Percentiles rank a stretch among this genome's conserved stretches.
These are phyloP conservation scores for Dromius quadrimaculatus DNA, from an alignment of 2,888 invertebrate genomes.

Conservation along the genomic window DNA sequence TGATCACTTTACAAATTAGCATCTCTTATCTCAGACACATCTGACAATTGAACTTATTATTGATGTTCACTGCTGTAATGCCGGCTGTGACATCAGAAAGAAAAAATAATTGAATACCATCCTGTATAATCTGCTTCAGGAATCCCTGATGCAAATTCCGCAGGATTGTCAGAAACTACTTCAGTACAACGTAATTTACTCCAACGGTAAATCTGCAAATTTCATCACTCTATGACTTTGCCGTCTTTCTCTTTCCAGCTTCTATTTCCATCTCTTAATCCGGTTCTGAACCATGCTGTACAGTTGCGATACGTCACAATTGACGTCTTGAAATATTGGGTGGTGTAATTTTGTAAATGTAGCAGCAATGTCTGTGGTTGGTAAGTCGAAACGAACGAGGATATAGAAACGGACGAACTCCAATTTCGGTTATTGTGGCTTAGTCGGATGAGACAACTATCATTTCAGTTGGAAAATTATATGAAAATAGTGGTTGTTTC, in stretches of 20 bases:
- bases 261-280: background rate
- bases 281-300: background rate
- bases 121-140: too few relatives aligned
- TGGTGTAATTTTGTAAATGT: slow-evolving; percentile 39
- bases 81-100: background rate
- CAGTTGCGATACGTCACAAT: slow-evolving; percentile 29
- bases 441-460: too few relatives aligned
- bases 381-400: slow-evolving; percentile 13
- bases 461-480: too few relatives aligned
- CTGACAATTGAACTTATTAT: too few relatives aligned
- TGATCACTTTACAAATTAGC: too few relatives aligned
- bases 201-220: slow-evolving; percentile 44
- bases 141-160: slow-evolving; percentile 24
- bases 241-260: background rate
- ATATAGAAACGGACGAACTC: too few relatives aligned
- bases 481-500: too few relatives aligned
- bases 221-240: slow-evolving; percentile 43
- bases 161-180: slow-evolving; percentile 39
- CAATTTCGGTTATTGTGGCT: too few relatives aligned
- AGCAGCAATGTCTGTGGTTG: slow-evolving; percentile 18
- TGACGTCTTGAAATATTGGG: slow-evolving; percentile 34
- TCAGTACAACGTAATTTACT: slow-evolving; percentile 38
- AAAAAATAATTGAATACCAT: background rate
- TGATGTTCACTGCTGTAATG: too few relatives aligned
- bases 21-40: too few relatives aligned